phyloP scores from a whole-genome alignment of 2,888 invertebrate genomes.

The Ectemnius continuus region DNA sequence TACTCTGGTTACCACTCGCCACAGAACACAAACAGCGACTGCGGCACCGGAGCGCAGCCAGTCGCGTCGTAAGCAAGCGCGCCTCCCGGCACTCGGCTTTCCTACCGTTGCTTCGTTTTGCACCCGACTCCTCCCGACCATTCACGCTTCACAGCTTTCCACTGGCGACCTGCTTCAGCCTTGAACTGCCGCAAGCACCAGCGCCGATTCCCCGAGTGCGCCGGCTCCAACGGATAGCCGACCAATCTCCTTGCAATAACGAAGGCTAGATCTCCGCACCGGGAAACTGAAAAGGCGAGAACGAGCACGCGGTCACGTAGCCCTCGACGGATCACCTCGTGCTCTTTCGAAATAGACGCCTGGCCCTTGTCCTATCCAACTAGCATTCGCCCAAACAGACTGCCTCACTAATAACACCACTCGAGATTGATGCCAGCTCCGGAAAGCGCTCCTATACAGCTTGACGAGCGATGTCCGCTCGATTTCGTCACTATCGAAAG shows the following conservation, averaged over 20 bases:
- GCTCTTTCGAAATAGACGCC: conserved; percentile 23
- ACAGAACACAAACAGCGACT: conserved; percentile 43
- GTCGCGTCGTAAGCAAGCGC: background rate
- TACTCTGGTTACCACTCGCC: conserved; percentile 3
- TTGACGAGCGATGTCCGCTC: too few species aligned
- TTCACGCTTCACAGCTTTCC: too few species aligned
- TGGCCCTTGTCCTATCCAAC: conserved; percentile 22
- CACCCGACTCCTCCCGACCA: too few species aligned
- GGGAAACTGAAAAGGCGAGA: conserved; percentile 10
- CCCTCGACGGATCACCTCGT: conserved; percentile 14
- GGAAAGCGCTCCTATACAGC: too few species aligned
- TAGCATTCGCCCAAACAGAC: background rate
- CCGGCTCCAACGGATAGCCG: background rate
- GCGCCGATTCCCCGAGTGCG: conserved; percentile 28
- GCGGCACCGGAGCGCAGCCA: background rate
- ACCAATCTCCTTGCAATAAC: conserved; percentile 19
- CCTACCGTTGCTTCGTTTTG: too few species aligned
- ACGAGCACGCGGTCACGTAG: conserved; percentile 23
- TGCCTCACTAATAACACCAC: background rate
- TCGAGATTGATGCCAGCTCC: too few species aligned
- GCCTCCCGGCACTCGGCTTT: background rate
- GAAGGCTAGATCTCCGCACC: background rate
- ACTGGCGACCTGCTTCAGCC: conserved; percentile 33
- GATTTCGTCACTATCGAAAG: too few species aligned
- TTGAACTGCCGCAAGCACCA: background rate